Percentiles rank a stretch among this genome's conserved stretches.
Evolutionary conservation across 2,797 vertebrate genomes (phyloP).

Genomic region (Dallia pectoralis): DNA sequence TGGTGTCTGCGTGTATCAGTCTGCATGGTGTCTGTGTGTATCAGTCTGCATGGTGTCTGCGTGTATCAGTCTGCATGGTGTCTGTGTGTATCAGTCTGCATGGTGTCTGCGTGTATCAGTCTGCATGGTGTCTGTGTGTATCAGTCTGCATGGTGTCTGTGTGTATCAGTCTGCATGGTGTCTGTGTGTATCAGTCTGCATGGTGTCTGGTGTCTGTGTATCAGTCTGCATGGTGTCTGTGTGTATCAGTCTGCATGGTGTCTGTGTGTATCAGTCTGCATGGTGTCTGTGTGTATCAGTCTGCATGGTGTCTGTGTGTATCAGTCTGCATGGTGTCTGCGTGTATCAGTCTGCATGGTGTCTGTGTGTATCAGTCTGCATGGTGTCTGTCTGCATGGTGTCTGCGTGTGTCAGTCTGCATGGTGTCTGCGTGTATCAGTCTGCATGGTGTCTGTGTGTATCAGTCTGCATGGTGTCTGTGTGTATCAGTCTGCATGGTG

Average conservation of each 20-base stretch:
- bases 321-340: not conserved
- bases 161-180: not conserved
- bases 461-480: not conserved
- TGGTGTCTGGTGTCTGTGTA: no score
- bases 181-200: not conserved
- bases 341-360: not conserved
- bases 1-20: no score
- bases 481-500: no score
- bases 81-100: not conserved
- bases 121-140: no score
- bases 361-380: not conserved
- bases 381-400: not conserved
- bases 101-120: not conserved
- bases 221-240: no score
- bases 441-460: not conserved
- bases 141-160: no score
- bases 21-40: not conserved
- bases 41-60: not conserved
- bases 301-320: no score
- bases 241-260: not conserved
- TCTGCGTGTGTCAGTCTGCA: not conserved
- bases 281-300: no score
- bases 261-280: not conserved
- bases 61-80: no score
- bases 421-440: no score